Evolutionary conservation across 2,797 vertebrate species (phyloP).

Genomic region (Poliocrania exsul): DNA sequence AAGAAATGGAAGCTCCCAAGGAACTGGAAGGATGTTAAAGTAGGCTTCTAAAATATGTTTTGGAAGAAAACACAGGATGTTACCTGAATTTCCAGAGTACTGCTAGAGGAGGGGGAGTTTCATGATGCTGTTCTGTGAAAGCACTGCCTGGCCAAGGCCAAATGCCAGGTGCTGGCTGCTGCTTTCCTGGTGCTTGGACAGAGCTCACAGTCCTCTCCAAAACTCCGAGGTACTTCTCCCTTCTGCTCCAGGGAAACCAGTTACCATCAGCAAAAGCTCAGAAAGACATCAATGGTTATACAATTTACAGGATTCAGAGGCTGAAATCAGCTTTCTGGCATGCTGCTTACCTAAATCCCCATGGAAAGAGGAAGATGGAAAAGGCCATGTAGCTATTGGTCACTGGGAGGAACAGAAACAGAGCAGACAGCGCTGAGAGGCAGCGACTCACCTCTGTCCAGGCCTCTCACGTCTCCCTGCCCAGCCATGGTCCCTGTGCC

Average conservation of each 20-base stretch:
- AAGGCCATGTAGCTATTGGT: background rate
- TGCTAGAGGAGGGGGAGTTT: background rate
- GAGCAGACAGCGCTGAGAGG: background rate
- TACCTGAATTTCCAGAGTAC: background rate
- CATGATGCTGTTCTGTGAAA: background rate
- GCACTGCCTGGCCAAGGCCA: background rate
- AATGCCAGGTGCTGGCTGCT: background rate
- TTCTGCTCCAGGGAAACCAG: background rate
- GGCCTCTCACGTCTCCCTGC: accelerated
- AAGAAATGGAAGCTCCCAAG: background rate
- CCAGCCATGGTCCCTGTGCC: accelerated
- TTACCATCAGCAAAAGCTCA: background rate
- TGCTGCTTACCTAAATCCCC: background rate
- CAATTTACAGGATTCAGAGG: background rate
- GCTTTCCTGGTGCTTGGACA: background rate
- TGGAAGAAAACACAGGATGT: background rate
- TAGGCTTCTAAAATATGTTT: background rate
- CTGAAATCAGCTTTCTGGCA: background rate
- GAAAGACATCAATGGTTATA: background rate
- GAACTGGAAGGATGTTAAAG: background rate
- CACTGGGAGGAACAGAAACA: background rate
- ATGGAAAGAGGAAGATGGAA: background rate
- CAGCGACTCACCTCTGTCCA: accelerated
- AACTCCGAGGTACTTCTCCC: background rate
- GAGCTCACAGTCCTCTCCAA: background rate